Base-by-base conservation (phyloP, 2,888 invertebrate species). In the Cynaeus angustus region DNA sequence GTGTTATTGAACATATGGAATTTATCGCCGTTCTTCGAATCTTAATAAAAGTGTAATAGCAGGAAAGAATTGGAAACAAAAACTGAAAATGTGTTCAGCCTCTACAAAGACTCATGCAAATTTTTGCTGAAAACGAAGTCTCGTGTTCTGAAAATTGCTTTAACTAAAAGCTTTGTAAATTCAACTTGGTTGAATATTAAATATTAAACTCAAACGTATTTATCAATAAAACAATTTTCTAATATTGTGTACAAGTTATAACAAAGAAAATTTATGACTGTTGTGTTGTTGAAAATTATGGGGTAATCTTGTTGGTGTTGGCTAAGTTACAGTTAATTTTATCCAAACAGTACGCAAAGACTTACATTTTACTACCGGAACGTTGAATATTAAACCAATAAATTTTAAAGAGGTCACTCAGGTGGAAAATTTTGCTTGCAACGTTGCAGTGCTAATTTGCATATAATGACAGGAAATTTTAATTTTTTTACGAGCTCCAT, bases 141-240 rank as follows among this genome's bases (percentile, higher is more conserved):
- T 13, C 13, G 41, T 12, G 41, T 41, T 41, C 13, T 41, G 41
- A 5, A 41, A 46, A 46, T 46, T 46, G 16, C n/a, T 12, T 46
- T 46, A 21, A n/a, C 46, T 46, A 46, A 46, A 14, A 46, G 46
- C 46, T 46, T 21, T 21, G 13, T 16, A 8, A 46, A 46, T 46
- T n/a, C 46, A 16, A 3, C 16, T 46, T n/a, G 14, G 21, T 16
- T 46, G 46, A n/a, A 13, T 41, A 41, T 0, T n/a, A 38, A 38
- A n/a, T n/a, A 38, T 41, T 10, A 41, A 41, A 41, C 12, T 41
- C 6, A 12, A 33, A 33, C 9, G 3, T 41, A 41, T 50, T 28
- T 33, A 10, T 10, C 33, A 52, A 33, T 26, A 55, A 55, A 55
- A 55, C 55, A 14, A 38, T 33, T 33, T 52, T 52, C 55, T 37